Evolutionary conservation across 2,888 invertebrate species (phyloP).

Genomic region (Andrena dorsata): DNA sequence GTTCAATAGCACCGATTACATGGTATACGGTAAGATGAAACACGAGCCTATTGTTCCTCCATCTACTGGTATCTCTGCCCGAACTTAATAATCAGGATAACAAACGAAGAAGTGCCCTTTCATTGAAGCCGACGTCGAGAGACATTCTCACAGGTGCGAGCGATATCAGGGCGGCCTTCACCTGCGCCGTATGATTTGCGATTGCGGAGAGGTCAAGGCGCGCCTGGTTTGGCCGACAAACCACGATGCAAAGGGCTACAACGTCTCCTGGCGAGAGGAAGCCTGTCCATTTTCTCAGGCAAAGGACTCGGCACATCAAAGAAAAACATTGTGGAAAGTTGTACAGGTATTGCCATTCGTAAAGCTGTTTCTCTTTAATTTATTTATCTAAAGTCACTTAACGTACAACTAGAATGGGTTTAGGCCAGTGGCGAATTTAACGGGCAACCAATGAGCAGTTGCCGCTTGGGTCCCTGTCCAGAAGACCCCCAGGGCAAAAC

Average conservation of each 20-base stretch:
- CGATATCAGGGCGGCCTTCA: constrained; percentile 72
- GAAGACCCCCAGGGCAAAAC: too few relatives aligned
- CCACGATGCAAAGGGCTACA: constrained; percentile 70
- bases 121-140: constrained; percentile 75
- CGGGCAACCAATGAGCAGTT: too few relatives aligned
- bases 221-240: constrained; percentile 75
- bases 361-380: neutral
- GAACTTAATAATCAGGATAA: constrained; percentile 63
- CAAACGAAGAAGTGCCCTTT: constrained; percentile 71
- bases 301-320: constrained; percentile 12
- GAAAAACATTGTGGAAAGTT: constrained; percentile 53
- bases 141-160: constrained; percentile 75
- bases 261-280: constrained; percentile 75
- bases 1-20: constrained; percentile 89
- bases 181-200: constrained; percentile 74
- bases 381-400: neutral
- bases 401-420: neutral
- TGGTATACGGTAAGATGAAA: constrained; percentile 78
- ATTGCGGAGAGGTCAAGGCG: constrained; percentile 74
- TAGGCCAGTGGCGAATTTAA: neutral
- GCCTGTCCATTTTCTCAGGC: constrained; percentile 60
- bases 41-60: constrained; percentile 29
- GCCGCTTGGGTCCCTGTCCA: too few relatives aligned
- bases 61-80: constrained; percentile 36
- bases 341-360: constrained; percentile 54